Base-by-base conservation (phyloP, 2,113 vertebrate genomes). In the Sapayoa aenigma region DNA sequence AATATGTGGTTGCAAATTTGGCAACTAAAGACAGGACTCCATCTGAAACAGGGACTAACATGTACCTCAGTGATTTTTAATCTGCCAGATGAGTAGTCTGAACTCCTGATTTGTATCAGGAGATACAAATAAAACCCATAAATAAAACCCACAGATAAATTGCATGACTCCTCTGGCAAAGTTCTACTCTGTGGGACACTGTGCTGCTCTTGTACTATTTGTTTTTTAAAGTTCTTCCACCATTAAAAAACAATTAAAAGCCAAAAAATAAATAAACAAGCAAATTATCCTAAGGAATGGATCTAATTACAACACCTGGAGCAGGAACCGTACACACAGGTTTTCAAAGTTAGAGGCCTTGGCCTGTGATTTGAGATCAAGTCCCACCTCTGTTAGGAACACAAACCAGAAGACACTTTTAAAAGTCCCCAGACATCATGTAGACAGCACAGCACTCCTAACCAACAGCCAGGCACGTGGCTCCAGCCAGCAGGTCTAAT, bases 381-480 rank as follows among this genome's bases (percentile, higher is more conserved):
- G 60, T 93, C 92, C 55, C 39, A 82, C 18, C 49, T 90, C 69
- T 91, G 91, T 75, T 87, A 60, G 88, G 25, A 81, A 90, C 62
- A 62, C 13, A 81, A 93, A 94, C 47, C 86, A 87, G 79, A 90
- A 76, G 74, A 84, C 59, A 75, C 80, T 83, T 86, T 90, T 93
- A 93, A 94, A 90, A 84, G 87, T 84, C 89, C 94, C 77, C 53
- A 95, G 94, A 66, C 73, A 75, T 31, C 42, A 49, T 4, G 50
- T 11, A 42, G 42, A 83, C 74, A 71, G 86, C 68, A 19, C 28
- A 79, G 35, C 25, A 52, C 84, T 85, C 58, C 69, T 90, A 58
- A 84, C 42, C 66, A 75, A 94, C 25, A 83, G 50, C 71, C 87
- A 94, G 90, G 87, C 93, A 95, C 33, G n/a, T 94, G 96, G 90